Conservation (phyloP, 2,113 vertebrate species). For the Ariopsis seemanni region DNA sequence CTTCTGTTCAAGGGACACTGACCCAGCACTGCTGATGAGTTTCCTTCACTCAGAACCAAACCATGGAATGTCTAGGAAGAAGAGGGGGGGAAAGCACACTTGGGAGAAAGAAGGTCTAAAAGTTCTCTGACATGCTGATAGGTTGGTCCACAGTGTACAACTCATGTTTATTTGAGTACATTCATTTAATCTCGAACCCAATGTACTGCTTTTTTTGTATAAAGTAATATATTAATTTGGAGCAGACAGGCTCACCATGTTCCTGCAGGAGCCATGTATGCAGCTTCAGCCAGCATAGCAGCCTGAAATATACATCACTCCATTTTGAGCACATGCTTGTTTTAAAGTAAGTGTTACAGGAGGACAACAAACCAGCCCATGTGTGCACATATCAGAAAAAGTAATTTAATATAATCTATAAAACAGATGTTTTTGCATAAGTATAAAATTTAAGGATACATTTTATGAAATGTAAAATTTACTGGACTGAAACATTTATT, state of each 20-base stretch:
- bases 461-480: not conserved
- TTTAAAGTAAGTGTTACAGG: constrained; percentile 78
- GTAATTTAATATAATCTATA: not conserved
- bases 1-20: constrained; percentile 67
- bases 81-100: not conserved
- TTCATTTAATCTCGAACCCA: not conserved
- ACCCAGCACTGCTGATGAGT: constrained; percentile 71
- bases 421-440: not conserved
- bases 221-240: not conserved
- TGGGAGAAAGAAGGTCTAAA: not conserved
- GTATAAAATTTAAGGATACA: not conserved
- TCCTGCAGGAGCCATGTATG: constrained; percentile 76
- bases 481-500: not conserved
- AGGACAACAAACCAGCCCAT: constrained; percentile 56
- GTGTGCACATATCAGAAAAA: not conserved
- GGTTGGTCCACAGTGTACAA: constrained; percentile 18
- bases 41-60: constrained; percentile 56
- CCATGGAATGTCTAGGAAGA: constrained; percentile 65
- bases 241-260: constrained; percentile 70
- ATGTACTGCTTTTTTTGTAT: constrained; percentile 9
- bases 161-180: not conserved
- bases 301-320: constrained; percentile 83
- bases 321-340: constrained; percentile 82
- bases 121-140: constrained; percentile 1
- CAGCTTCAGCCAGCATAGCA: constrained; percentile 85